Evolutionary conservation across 1,140 invertebrate species (phyloP).

Genomic region (Neodiprion fabricii): DNA sequence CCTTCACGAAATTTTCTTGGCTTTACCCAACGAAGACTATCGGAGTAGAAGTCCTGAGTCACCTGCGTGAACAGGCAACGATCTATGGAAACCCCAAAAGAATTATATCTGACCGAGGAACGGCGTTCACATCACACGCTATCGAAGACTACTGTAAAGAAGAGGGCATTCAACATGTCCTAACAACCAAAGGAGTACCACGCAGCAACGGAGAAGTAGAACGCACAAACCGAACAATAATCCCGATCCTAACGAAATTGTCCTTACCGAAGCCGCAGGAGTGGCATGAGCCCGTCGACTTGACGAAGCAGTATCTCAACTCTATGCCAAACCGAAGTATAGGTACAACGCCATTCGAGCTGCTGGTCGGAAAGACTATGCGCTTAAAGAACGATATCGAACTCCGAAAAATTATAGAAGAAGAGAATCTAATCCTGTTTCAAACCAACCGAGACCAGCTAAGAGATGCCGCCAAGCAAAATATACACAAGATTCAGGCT

Average conservation of each 20-base stretch:
- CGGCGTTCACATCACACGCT: constrained; percentile 15
- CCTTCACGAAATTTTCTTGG: constrained; percentile 6
- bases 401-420: not conserved
- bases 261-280: constrained; percentile 33
- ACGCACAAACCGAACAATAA: constrained; percentile 37
- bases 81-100: constrained; percentile 28
- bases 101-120: constrained; percentile 13
- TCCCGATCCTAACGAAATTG: constrained; percentile 41
- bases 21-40: not conserved
- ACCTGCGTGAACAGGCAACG: not conserved
- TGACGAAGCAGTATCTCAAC: constrained; percentile 44
- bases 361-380: constrained; percentile 35
- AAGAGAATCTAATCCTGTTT: not conserved
- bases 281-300: constrained; percentile 44
- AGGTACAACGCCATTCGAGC: constrained; percentile 39
- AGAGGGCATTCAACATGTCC: constrained; percentile 8
- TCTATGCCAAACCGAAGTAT: constrained; percentile 41
- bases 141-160: constrained; percentile 22
- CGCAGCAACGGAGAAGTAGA: constrained; percentile 48
- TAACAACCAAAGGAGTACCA: constrained; percentile 40
- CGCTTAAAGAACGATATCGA: not conserved
- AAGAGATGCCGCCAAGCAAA: constrained; percentile 33
- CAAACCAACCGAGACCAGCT: not conserved
- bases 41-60: not conserved
- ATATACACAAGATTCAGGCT: constrained; percentile 40